Evolutionary conservation across 2,797 vertebrate genomes (phyloP).

Genomic region (Poeciliopsis turneri): DNA sequence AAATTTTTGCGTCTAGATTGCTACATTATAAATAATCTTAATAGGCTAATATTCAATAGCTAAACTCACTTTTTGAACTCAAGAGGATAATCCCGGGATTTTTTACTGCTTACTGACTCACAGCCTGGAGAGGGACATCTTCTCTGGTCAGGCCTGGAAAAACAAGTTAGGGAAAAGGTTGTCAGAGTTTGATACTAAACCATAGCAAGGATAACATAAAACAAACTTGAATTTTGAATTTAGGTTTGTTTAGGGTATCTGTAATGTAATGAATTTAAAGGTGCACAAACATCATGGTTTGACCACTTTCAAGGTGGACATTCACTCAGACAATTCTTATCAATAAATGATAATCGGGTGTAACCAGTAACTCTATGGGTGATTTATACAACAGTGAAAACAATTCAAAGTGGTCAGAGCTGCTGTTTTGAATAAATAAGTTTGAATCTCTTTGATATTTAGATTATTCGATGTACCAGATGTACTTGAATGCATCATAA

Average conservation of each 20-base stretch:
- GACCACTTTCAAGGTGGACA: not conserved
- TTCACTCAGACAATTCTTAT: not conserved
- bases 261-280: too few relatives aligned
- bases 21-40: not conserved
- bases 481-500: not conserved
- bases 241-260: not conserved
- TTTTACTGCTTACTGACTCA: not conserved
- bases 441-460: not conserved
- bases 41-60: too few relatives aligned
- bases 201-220: not conserved
- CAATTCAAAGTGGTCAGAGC: not conserved
- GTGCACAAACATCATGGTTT: not conserved
- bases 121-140: not conserved
- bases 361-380: not conserved
- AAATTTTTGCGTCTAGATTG: not conserved
- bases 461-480: not conserved
- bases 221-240: not conserved
- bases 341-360: not conserved
- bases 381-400: not conserved
- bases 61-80: not conserved
- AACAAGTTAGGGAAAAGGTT: not conserved
- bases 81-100: conserved; percentile 2
- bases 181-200: not conserved
- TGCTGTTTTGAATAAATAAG: not conserved
- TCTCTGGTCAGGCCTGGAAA: not conserved